phyloP scores from a whole-genome alignment of 2,797 vertebrate genomes.

The Cirrhinus molitorella region DNA sequence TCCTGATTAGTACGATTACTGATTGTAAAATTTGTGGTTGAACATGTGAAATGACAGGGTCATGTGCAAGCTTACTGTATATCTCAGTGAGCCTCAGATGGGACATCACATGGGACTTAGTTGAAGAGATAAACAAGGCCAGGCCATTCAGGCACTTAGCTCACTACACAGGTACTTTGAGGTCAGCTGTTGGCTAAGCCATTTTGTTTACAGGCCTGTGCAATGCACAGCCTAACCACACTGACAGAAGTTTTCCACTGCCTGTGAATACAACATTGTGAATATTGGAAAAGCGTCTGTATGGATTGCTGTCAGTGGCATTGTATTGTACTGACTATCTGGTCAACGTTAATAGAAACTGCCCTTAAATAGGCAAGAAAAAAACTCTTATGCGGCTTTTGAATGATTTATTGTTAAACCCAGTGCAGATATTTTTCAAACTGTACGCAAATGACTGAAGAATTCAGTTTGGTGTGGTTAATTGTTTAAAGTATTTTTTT shows the following conservation, averaged over 20 bases:
- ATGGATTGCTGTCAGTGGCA: background rate
- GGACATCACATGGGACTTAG: constrained; percentile 44
- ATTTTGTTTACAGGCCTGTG: constrained; percentile 28
- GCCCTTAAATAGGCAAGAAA: background rate
- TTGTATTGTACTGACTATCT: constrained; percentile 14
- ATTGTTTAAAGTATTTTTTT: background rate
- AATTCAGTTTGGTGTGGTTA: background rate
- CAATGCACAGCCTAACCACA: constrained; percentile 15
- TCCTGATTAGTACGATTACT: background rate
- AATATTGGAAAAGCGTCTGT: background rate
- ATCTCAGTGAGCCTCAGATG: constrained; percentile 2
- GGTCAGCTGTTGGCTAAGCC: constrained; percentile 42
- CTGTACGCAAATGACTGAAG: background rate
- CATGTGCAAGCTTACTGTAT: constrained; percentile 1
- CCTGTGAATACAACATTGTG: constrained; percentile 1
- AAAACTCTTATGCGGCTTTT: background rate
- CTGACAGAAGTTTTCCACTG: constrained; percentile 9
- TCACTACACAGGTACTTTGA: constrained; percentile 27
- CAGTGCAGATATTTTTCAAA: background rate
- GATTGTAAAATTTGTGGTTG: background rate
- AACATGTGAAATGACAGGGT: background rate
- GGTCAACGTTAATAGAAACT: background rate
- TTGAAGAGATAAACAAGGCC: constrained; percentile 49
- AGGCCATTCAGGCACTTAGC: constrained; percentile 42
- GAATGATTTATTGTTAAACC: background rate